Evolutionary conservation across 2,113 vertebrate genomes (phyloP).

Genomic region (Eidolon helvum): DNA sequence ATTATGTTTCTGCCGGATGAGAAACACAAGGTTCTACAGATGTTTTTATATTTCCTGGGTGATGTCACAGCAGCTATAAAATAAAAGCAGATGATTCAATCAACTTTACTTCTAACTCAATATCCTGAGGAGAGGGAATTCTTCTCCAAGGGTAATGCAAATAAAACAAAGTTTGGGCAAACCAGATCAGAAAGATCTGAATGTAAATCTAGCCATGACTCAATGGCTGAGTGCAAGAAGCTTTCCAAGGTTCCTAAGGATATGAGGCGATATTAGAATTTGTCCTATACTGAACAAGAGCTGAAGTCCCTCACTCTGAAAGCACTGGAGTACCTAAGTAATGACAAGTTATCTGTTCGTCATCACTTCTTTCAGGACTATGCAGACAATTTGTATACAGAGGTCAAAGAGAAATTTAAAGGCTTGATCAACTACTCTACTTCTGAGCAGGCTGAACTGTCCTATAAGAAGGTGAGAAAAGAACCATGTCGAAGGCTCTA

Average conservation of each 20-base stretch:
- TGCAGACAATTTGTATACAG: slow-evolving; percentile 77
- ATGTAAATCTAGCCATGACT: slow-evolving; percentile 82
- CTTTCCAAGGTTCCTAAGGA: slow-evolving; percentile 81
- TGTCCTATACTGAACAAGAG: slow-evolving; percentile 73
- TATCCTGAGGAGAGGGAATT: slow-evolving; percentile 81
- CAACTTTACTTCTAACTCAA: slow-evolving; percentile 83
- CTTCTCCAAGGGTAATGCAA: slow-evolving; percentile 81
- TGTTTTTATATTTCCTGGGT: slow-evolving; percentile 81
- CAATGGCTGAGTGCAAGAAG: slow-evolving; percentile 84
- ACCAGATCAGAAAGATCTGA: slow-evolving; percentile 80
- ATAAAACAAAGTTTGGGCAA: slow-evolving; percentile 82
- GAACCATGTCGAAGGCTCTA: slow-evolving; percentile 78
- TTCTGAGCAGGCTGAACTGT: slow-evolving; percentile 80
- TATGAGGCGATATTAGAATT: slow-evolving; percentile 80
- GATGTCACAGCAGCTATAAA: slow-evolving; percentile 81
- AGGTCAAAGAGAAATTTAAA: slow-evolving; percentile 83
- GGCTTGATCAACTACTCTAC: slow-evolving; percentile 83
- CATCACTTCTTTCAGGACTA: slow-evolving; percentile 79
- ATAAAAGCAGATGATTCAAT: slow-evolving; percentile 82
- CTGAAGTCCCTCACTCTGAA: slow-evolving; percentile 78
- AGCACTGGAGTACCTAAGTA: slow-evolving; percentile 59
- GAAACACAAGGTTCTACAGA: slow-evolving; percentile 80
- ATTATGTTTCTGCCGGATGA: slow-evolving; percentile 81
- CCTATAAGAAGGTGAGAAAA: slow-evolving; percentile 81
- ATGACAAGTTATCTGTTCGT: slow-evolving; percentile 54